Conservation (phyloP, 1,140 invertebrate genomes). For the Drosophila lacertosa region DNA sequence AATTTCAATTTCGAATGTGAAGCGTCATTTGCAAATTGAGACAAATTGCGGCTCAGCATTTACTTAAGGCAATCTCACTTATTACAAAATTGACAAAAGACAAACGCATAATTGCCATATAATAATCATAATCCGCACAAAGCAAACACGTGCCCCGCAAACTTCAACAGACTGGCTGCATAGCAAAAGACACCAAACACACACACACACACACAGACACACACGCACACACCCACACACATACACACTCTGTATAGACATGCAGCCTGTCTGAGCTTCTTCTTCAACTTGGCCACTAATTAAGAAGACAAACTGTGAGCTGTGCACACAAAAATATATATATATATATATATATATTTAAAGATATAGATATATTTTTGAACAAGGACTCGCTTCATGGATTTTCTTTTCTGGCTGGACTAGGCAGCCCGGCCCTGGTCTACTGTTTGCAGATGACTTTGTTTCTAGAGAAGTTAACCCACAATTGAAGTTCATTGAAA, state of each 20-base stretch:
- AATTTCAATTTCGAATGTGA: constrained; percentile 34
- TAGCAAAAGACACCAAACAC: constrained; percentile 5
- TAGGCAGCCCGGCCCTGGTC: background rate
- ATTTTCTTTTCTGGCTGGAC: constrained; percentile 1
- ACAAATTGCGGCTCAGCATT: constrained; percentile 60
- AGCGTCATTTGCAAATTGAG: constrained; percentile 63
- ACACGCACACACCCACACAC: constrained; percentile 12
- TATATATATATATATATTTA: background rate
- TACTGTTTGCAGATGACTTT: background rate
- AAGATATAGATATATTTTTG: constrained; percentile 9
- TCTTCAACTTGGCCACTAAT: constrained; percentile 70
- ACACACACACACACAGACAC: background rate
- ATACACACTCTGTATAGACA: constrained; percentile 10
- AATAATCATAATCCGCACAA: constrained; percentile 81
- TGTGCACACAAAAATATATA: constrained; percentile 18
- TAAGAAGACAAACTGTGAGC: constrained; percentile 73
- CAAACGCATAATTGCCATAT: constrained; percentile 78
- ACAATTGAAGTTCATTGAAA: constrained; percentile 35
- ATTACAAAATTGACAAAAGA: constrained; percentile 71
- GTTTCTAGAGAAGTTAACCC: constrained; percentile 2
- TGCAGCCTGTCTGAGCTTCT: constrained; percentile 32
- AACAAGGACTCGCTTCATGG: constrained; percentile 7
- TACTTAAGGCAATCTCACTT: constrained; percentile 70
- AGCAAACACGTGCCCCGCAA: constrained; percentile 54
- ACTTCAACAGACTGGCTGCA: constrained; percentile 15